Percentiles rank a stretch among this genome's conserved stretches.
Evolutionary conservation across 2,888 invertebrate genomes (phyloP).

Genomic region (Drosophila algonquin): DNA sequence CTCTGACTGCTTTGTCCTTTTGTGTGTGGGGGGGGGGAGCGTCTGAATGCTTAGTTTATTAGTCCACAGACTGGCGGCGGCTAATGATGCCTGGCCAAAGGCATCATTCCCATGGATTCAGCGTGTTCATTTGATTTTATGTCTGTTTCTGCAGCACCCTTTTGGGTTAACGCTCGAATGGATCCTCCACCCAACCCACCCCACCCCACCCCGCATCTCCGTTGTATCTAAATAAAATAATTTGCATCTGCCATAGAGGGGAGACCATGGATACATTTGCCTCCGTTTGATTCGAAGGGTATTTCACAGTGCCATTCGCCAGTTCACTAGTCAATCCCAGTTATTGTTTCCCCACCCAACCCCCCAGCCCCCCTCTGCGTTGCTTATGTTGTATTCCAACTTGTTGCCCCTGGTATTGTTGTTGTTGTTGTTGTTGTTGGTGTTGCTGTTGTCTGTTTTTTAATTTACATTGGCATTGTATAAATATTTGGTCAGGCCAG

Average conservation of each 20-base stretch:
- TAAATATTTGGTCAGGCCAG: conserved; percentile 75
- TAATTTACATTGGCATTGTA: conserved; percentile 78
- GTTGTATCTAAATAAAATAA: conserved; percentile 28
- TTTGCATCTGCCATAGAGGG: conserved; percentile 34
- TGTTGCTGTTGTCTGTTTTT: conserved; percentile 52
- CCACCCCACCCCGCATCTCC: not conserved
- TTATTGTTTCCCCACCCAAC: conserved; percentile 37
- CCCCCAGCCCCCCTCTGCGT: not conserved
- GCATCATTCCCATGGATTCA: not conserved
- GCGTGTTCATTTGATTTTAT: conserved; percentile 31
- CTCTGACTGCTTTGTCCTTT: not conserved
- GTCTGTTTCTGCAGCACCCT: conserved; percentile 31
- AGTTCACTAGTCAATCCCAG: conserved; percentile 18
- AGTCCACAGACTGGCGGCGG: conserved; percentile 29
- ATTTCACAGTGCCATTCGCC: conserved; percentile 12
- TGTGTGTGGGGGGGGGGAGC: not conserved
- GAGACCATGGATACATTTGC: not conserved
- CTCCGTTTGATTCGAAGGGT: not conserved
- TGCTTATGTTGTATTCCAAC: conserved; percentile 60
- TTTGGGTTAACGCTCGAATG: conserved; percentile 65
- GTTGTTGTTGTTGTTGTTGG: not conserved
- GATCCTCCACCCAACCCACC: not conserved
- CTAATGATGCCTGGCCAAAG: conserved; percentile 74
- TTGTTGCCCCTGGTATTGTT: conserved; percentile 60
- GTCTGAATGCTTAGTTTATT: conserved; percentile 61